Evolutionary conservation across 2,113 vertebrate species (phyloP).

Genomic region (Mastomys natalensis): DNA sequence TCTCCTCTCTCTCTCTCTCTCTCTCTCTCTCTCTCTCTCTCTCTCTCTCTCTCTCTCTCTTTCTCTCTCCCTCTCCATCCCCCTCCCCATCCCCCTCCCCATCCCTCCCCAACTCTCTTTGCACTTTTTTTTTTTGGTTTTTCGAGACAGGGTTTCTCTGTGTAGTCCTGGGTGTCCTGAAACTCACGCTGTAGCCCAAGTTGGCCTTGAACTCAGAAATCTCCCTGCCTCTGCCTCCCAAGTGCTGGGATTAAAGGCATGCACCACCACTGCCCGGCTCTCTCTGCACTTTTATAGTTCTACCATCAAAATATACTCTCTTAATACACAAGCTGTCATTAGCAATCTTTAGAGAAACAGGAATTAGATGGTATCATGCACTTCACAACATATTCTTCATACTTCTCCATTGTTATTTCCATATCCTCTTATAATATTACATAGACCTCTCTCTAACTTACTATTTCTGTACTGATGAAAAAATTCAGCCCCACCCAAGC

Average conservation of each 20-base stretch:
- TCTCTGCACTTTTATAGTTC: neutral
- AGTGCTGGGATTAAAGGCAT: too few species aligned
- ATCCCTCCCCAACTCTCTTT: too few species aligned
- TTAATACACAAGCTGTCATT: neutral
- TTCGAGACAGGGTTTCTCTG: too few species aligned
- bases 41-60: neutral
- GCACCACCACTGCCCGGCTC: too few species aligned
- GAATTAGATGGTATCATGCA: neutral
- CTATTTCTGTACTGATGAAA: neutral
- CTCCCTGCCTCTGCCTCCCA: too few species aligned
- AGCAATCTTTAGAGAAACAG: neutral
- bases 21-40: too few species aligned
- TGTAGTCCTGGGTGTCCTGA: too few species aligned
- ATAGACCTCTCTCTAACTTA: neutral
- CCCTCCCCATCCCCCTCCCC: too few species aligned
- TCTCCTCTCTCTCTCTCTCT: neutral
- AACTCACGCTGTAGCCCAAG: too few species aligned
- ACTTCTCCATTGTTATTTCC: neutral
- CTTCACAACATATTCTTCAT: neutral
- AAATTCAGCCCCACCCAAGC: neutral
- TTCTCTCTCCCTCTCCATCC: too few species aligned
- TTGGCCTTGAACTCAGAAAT: too few species aligned
- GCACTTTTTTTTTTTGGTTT: too few species aligned
- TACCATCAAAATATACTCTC: neutral
- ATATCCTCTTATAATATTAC: neutral